A percentile compares a stretch with the other conserved stretches of the same genome.
phyloP scores from a whole-genome alignment of 1,140 invertebrate species.

The Lordiphosa stackelbergi region DNA sequence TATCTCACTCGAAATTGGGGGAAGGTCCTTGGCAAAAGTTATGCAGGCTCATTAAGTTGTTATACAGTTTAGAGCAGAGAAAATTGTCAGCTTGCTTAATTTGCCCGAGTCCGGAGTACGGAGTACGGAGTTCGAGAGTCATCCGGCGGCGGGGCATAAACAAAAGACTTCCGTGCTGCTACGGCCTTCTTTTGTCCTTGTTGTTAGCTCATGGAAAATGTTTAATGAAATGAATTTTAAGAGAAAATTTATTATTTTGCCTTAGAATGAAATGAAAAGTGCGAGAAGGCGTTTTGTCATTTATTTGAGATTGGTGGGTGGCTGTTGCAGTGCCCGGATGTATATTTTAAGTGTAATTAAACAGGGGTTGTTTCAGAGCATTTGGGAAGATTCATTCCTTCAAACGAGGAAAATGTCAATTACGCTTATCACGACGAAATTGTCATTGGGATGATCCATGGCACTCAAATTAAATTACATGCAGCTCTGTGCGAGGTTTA shows the following conservation, averaged over 20 bases:
- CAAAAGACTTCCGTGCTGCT: constrained; percentile 64
- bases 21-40: constrained; percentile 57
- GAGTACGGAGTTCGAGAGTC: background rate
- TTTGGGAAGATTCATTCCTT: constrained; percentile 2
- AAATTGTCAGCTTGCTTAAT: constrained; percentile 75
- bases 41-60: constrained; percentile 75
- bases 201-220: constrained; percentile 57
- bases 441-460: constrained; percentile 17
- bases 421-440: constrained; percentile 19
- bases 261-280: constrained; percentile 69
- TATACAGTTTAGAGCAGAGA: constrained; percentile 73
- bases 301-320: constrained; percentile 32
- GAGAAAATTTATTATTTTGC: constrained; percentile 64
- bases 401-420: constrained; percentile 24
- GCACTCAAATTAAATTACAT: constrained; percentile 21
- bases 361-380: constrained; percentile 21
- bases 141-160: constrained; percentile 41
- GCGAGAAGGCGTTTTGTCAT: constrained; percentile 22
- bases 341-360: constrained; percentile 62
- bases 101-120: constrained; percentile 43
- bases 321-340: constrained; percentile 23
- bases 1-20: constrained; percentile 28
- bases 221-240: constrained; percentile 74
- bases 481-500: background rate
- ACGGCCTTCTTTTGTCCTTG: constrained; percentile 25